These are phyloP conservation scores for Apis laboriosa DNA, from an alignment of 1,140 invertebrate species.

Conservation along the genomic window DNA sequence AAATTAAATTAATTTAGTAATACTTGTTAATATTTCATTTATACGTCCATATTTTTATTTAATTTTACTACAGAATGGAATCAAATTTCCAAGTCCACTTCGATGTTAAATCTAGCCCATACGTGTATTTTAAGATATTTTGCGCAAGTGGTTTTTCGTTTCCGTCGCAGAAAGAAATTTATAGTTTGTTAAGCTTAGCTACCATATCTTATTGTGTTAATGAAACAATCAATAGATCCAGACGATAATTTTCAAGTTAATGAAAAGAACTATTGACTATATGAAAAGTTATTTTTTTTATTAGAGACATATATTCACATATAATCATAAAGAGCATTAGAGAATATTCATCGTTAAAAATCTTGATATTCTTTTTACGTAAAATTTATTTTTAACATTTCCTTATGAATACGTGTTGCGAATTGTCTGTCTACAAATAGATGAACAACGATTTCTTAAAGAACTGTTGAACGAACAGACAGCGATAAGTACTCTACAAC, in stretches of 20 bases:
- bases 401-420: slow-evolving; percentile 1
- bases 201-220: neutral
- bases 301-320: neutral
- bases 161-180: neutral
- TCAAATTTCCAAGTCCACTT: slow-evolving; percentile 4
- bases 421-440: slow-evolving; percentile 16
- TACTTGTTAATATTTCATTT: neutral
- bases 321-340: neutral
- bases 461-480: neutral
- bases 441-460: slow-evolving; percentile 12
- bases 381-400: slow-evolving; percentile 31
- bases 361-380: neutral
- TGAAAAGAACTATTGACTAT: neutral
- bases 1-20: neutral
- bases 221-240: neutral
- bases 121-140: slow-evolving; percentile 1
- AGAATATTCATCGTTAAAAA: neutral
- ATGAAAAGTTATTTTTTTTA: neutral
- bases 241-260: neutral
- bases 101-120: slow-evolving; percentile 8
- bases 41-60: neutral
- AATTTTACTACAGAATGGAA: neutral
- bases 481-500: slow-evolving; percentile 9
- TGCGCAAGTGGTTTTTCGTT: slow-evolving; percentile 14
- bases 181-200: neutral